Conservation (phyloP, 2,888 invertebrate species). For the Eupeodes luniger region DNA sequence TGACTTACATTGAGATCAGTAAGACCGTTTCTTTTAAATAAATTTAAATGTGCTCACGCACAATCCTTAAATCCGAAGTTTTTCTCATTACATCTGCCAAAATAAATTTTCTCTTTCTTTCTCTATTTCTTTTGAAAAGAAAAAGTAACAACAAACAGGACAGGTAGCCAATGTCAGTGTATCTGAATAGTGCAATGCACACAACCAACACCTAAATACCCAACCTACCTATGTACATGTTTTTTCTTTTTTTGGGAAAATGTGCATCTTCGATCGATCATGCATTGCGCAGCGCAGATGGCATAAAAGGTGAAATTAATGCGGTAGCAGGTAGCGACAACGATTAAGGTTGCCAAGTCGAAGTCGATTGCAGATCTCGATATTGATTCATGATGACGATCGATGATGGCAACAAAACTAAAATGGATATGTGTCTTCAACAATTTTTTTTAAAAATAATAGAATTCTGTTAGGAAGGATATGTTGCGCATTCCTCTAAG, state of each 20-base stretch:
- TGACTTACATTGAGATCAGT: no score
- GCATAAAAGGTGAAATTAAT: conserved; percentile 43
- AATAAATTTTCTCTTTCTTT: conserved; percentile 45
- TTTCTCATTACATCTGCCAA: conserved; percentile 25
- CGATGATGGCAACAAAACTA: conserved; percentile 16
- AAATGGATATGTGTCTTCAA: conserved; percentile 33
- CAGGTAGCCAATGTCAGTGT: conserved; percentile 34
- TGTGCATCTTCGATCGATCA: conserved; percentile 47
- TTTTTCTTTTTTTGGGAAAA: neutral
- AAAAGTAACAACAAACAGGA: conserved; percentile 13
- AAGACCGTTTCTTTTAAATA: neutral
- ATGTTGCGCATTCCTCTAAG: conserved; percentile 25
- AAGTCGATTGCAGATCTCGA: neutral
- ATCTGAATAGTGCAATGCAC: neutral
- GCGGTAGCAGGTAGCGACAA: conserved; percentile 53
- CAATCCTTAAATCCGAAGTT: conserved; percentile 1
- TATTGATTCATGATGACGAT: conserved; percentile 21
- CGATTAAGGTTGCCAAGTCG: conserved; percentile 11
- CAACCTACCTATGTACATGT: neutral
- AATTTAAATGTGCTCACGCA: conserved; percentile 53
- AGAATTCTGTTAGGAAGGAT: conserved; percentile 5
- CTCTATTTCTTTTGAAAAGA: conserved; percentile 15
- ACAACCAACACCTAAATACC: neutral
- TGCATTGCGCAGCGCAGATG: conserved; percentile 38
- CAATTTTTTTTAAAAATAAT: neutral